phyloP scores from a whole-genome alignment of 2,888 invertebrate species.

The Synergus itoensis region DNA sequence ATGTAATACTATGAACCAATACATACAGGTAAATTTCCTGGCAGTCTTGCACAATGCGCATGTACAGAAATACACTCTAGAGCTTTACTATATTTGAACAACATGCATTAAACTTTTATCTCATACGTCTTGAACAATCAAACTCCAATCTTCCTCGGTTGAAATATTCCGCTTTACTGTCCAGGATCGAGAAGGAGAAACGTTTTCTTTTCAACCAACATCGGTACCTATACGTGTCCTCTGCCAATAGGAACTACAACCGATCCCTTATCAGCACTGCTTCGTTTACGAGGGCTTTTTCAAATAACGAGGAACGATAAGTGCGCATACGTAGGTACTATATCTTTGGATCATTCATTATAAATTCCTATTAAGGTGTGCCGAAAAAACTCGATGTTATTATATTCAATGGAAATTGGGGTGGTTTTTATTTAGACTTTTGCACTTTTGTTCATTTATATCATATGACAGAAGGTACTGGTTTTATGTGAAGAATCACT shows the following conservation, averaged over 20 bases:
- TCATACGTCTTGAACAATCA: conserved; percentile 3
- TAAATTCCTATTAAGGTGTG: background rate
- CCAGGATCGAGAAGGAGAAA: background rate
- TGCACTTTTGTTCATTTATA: too few species aligned
- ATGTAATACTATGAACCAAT: background rate
- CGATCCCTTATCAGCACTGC: background rate
- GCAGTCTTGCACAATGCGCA: background rate
- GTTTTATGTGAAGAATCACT: too few species aligned
- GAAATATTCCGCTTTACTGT: conserved; percentile 1
- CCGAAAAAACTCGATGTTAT: too few species aligned
- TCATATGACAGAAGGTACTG: too few species aligned
- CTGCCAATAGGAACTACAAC: background rate
- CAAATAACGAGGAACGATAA: background rate
- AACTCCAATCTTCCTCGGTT: conserved; percentile 6
- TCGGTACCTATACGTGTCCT: background rate
- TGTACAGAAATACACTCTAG: background rate
- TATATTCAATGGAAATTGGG: too few species aligned
- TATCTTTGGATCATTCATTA: background rate
- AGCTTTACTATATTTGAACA: conserved; percentile 10
- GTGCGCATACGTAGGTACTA: background rate
- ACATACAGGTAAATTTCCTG: background rate
- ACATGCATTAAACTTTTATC: conserved; percentile 22
- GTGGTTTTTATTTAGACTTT: too few species aligned
- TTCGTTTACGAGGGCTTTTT: background rate
- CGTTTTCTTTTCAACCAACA: background rate